These are phyloP conservation scores for Netelia virgata DNA, from an alignment of 2,888 invertebrate genomes.

Conservation along the genomic window DNA sequence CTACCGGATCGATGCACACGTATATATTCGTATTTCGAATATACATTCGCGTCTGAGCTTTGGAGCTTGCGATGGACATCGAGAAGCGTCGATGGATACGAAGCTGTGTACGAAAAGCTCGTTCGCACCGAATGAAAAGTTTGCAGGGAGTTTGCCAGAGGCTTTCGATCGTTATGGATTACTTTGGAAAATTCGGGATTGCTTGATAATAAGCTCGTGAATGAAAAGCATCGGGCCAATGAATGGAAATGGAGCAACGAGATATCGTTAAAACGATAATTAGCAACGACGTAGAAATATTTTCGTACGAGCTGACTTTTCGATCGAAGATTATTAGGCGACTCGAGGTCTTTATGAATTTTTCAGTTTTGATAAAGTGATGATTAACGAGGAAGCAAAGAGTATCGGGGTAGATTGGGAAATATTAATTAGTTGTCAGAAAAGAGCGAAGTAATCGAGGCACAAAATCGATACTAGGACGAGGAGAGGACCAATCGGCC, in stretches of 20 bases:
- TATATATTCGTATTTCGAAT: background rate
- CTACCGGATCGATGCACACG: background rate
- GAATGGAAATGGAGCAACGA: background rate
- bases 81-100: constrained; percentile 24
- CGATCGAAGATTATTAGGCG: too few relatives aligned
- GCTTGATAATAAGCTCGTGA: background rate
- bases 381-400: too few relatives aligned
- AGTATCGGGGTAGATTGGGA: background rate
- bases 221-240: background rate
- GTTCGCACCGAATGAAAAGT: constrained; percentile 7
- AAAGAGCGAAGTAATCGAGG: background rate
- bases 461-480: background rate
- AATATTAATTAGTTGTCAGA: constrained; percentile 22
- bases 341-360: too few relatives aligned
- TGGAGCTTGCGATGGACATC: constrained; percentile 28
- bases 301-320: background rate
- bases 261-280: background rate
- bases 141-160: constrained; percentile 9
- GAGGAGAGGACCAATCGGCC: background rate
- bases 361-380: too few relatives aligned
- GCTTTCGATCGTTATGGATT: constrained; percentile 21
- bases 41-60: background rate
- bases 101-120: constrained; percentile 29
- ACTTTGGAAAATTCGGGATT: background rate
- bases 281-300: background rate